Conservation (phyloP, 2,113 vertebrate genomes). For the Bothrops jararaca region DNA sequence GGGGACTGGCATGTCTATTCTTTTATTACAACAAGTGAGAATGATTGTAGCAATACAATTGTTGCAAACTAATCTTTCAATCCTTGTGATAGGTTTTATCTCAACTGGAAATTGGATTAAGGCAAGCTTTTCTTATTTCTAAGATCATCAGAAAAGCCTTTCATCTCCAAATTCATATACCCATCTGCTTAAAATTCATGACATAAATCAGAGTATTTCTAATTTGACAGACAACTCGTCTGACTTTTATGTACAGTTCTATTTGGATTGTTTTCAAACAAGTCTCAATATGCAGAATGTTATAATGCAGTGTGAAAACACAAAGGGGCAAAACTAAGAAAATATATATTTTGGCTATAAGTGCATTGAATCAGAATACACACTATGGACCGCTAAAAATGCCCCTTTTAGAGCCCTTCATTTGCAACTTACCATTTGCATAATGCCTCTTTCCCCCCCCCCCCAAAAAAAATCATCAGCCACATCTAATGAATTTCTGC, state of each 20-base stretch:
- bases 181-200: slow-evolving; percentile 51
- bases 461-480: not conserved
- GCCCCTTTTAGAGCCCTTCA: not conserved
- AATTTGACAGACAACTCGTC: slow-evolving; percentile 37
- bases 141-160: slow-evolving; percentile 49
- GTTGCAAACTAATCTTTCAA: slow-evolving; percentile 28
- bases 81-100: slow-evolving; percentile 23
- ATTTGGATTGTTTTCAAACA: slow-evolving; percentile 52
- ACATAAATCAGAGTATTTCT: slow-evolving; percentile 36
- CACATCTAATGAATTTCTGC: not conserved
- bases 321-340: not conserved
- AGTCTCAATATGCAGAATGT: slow-evolving; percentile 19
- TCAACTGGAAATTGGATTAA: slow-evolving; percentile 48
- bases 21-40: slow-evolving; percentile 13
- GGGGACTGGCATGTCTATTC: not conserved
- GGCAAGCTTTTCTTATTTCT: slow-evolving; percentile 43
- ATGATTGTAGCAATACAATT: not conserved
- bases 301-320: not conserved
- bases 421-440: not conserved
- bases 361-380: not conserved
- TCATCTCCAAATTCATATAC: slow-evolving; percentile 53
- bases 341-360: slow-evolving; percentile 1
- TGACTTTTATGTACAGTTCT: slow-evolving; percentile 31
- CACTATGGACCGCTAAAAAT: not conserved
- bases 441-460: not conserved